Base-by-base conservation (phyloP, 2,888 invertebrate genomes). In the Oxycera nigricornis region DNA sequence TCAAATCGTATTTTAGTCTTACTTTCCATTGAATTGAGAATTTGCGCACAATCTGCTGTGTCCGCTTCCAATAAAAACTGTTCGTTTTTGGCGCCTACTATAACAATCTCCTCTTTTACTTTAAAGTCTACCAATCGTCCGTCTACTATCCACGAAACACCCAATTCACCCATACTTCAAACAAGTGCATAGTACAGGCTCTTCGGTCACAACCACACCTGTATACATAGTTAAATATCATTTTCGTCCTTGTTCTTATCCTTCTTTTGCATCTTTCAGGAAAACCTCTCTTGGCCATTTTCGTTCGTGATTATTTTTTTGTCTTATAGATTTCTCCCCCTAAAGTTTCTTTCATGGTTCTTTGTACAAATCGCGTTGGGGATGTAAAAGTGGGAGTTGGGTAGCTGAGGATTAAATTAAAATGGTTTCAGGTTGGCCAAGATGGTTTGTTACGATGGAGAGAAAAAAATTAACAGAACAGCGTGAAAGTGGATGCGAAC, bases 191-290 rank as follows among this genome's bases (percentile, higher is more conserved):
- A n/a, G 50, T 17, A n/a, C n/a, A n/a, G n/a, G 6, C 14, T 24
- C 20, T n/a, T n/a, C n/a, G n/a, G 17, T n/a, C 46, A 46, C 46
- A 14, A 46, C 46, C 14, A 46, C 46, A 46, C 46, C 46, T 46
- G 46, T 46, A 46, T 46, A 11, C 14, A 7, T 46, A 57, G 57
- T 14, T 11, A 28, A 57, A 57, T 57, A 26, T 57, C 28, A 46
- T 46, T 46, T 28, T 57, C 24, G 57, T 26, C 57, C 57, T 57
- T 57, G 57, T 57, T 28, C 57, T 57, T 57, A 57, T 57, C 57
- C 57, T 26, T 46, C n/a, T n/a, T 57, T 57, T 57, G n/a, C 3
- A 57, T 28, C 57, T 57, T 57, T 24, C n/a, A n/a, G 28, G 57
- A 57, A 57, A 57, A 24, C 9, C 4, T 22, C 57, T 57, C 57